Base-by-base conservation (phyloP, 2,113 vertebrate species). In the Chamaetylas fuelleborni region DNA sequence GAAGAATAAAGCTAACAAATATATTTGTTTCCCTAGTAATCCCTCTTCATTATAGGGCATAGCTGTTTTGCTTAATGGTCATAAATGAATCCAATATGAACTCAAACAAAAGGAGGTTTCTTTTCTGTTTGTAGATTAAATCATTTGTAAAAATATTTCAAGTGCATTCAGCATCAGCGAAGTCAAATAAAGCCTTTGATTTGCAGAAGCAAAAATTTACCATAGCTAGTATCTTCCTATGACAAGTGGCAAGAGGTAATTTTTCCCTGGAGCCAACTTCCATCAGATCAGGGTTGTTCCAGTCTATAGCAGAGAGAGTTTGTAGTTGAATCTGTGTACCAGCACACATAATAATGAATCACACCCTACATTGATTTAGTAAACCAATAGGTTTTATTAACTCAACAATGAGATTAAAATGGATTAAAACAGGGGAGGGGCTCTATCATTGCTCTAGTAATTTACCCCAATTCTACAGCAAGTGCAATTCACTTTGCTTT, bases 381-480 rank as follows among this genome's bases (percentile, higher is more conserved):
- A 94, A 96, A 96, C 92, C 95, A 95, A 70, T 89, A 87, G 90
- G 81, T 96, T 96, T 97, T 96, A 96, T 96, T 96, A 96, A 95
- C 86, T 92, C 83, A 89, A 85, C 88, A 95, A 90, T 90, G 91
- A 91, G 93, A 96, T 96, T 95, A 96, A 95, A 97, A 96, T 96
- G 89, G 93, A 96, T 96, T 95, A 94, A 93, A 96, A 88, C 56
- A 50, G 71, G 48, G 83, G 84, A 95, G 66, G 56, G 91, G 48
- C 56, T 91, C 80, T 89, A 90, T 95, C 85, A 81, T 25, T 90
- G 74, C 74, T n/a, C 65, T 54, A 64, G 78, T 94, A 95, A 94
- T 91, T 95, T 92, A 80, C 87, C 84, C 65, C 72, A 53, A n/a
- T 91, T 79, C 89, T 87, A 89, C 77, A 93, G 69, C 80, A 73